These are phyloP conservation scores for Mus minutoides DNA, from an alignment of 2,797 vertebrate species.

Conservation along the genomic window DNA sequence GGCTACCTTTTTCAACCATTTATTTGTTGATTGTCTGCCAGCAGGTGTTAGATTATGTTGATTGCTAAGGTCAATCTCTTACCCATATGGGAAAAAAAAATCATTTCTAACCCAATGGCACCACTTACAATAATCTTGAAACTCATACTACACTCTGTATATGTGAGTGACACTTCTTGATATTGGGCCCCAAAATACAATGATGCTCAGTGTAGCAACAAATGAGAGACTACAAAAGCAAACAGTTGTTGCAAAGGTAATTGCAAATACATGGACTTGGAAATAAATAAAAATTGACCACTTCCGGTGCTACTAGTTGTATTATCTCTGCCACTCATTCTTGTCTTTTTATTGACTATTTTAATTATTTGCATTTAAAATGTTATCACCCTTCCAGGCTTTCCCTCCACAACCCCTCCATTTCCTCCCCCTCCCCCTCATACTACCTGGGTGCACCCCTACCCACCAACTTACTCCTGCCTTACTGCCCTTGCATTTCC, in stretches of 20 bases:
- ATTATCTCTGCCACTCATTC: not conserved
- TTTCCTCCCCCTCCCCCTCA: no score
- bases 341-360: no score
- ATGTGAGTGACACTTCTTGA: not conserved
- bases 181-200: not conserved
- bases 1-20: not conserved
- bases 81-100: not conserved
- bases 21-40: not conserved
- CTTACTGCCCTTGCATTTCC: no score
- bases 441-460: no score
- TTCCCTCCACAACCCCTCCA: no score
- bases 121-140: not conserved
- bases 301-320: not conserved
- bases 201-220: not conserved
- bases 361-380: no score
- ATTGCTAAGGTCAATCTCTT: slow-evolving; percentile 19
- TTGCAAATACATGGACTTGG: not conserved
- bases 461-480: no score
- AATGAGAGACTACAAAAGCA: not conserved
- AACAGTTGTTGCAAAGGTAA: not conserved
- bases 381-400: no score
- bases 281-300: not conserved
- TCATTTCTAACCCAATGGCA: not conserved
- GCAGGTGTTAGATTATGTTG: not conserved
- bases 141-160: not conserved